Conservation (phyloP, 2,113 vertebrate species). For the Chloropsis hardwickii region DNA sequence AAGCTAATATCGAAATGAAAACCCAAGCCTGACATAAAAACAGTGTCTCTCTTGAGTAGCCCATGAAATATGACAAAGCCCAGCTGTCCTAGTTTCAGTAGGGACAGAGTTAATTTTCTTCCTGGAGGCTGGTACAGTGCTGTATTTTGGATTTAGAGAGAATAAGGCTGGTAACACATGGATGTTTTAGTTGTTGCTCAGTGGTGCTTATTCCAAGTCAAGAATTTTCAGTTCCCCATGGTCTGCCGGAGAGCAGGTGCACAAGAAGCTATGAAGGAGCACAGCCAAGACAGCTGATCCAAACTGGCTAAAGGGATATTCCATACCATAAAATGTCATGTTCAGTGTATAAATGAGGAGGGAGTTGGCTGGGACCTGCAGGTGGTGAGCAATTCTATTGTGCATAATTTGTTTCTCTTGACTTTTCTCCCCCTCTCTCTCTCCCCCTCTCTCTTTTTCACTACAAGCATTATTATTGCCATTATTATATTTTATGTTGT, state of each 20-base stretch:
- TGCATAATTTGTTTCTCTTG: not conserved
- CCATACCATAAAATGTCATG: not conserved
- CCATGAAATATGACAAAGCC: not conserved
- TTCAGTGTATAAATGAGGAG: not conserved
- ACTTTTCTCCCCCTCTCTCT: not conserved
- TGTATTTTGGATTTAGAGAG: not conserved
- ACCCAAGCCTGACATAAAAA: not conserved
- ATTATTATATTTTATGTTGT: not conserved
- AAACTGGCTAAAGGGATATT: not conserved
- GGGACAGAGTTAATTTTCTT: not conserved
- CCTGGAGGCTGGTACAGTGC: not conserved
- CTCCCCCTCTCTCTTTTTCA: not conserved
- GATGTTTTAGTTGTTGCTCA: not conserved
- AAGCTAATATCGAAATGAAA: not conserved
- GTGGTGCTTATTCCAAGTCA: not conserved
- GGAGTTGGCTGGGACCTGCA: fast-evolving
- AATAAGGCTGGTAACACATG: not conserved
- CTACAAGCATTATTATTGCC: not conserved
- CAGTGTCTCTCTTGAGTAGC: not conserved
- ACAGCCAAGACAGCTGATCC: not conserved
- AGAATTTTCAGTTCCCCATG: not conserved
- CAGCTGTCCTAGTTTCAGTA: not conserved
- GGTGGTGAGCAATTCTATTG: not conserved
- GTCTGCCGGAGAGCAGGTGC: not conserved
- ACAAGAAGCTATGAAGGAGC: not conserved